Percentiles rank a stretch among this genome's conserved stretches.
Conservation (phyloP, 2,888 invertebrate species). For the Cremastobaeus sp. region DNA sequence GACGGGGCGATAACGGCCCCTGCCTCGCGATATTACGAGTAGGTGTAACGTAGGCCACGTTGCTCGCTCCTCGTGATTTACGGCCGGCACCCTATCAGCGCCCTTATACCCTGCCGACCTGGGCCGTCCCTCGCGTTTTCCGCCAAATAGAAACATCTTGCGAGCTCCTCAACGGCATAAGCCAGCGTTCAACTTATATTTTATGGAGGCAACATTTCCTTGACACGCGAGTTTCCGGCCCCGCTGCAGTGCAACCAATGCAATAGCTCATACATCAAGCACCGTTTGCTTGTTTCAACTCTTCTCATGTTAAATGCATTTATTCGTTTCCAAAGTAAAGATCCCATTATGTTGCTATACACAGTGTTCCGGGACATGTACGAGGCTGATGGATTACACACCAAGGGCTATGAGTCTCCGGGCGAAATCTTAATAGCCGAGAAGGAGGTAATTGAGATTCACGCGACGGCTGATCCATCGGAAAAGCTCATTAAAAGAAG, state of each 20-base stretch:
- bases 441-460: slow-evolving; percentile 34
- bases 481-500: slow-evolving; percentile 6
- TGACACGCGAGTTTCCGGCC: slow-evolving; percentile 58
- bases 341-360: slow-evolving; percentile 41
- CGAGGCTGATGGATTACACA: slow-evolving; percentile 15
- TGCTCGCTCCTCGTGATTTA: slow-evolving; percentile 54
- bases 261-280: slow-evolving; percentile 61
- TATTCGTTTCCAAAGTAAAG: slow-evolving; percentile 49
- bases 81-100: slow-evolving; percentile 51
- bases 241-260: slow-evolving; percentile 48
- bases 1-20: slow-evolving; percentile 40
- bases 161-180: slow-evolving; percentile 60
- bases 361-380: slow-evolving; percentile 22
- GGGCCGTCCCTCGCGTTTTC: slow-evolving; percentile 49
- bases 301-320: slow-evolving; percentile 53
- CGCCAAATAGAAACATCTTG: slow-evolving; percentile 64
- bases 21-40: slow-evolving; percentile 42
- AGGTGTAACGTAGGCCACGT: slow-evolving; percentile 31
- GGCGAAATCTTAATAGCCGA: slow-evolving; percentile 28
- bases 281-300: slow-evolving; percentile 49
- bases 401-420: slow-evolving; percentile 18
- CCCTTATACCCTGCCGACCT: slow-evolving; percentile 34
- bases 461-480: slow-evolving; percentile 1
- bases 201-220: slow-evolving; percentile 63
- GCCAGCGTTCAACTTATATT: slow-evolving; percentile 64